Evolutionary conservation across 1,140 invertebrate genomes (phyloP).

Genomic region (Dreissena rostriformis): DNA sequence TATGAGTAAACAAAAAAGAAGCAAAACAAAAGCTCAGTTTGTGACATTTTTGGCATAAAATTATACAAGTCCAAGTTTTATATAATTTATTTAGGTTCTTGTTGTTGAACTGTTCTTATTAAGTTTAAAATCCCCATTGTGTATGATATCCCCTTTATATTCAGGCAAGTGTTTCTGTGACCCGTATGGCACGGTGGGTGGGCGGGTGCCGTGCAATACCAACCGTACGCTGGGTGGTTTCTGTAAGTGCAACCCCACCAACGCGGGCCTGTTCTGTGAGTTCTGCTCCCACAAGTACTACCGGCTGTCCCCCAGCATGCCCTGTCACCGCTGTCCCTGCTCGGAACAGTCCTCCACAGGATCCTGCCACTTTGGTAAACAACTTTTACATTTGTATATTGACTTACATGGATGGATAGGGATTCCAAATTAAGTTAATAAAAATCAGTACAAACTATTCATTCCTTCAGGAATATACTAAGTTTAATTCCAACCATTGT

Average conservation of each 20-base stretch:
- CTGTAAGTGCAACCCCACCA: constrained; percentile 64
- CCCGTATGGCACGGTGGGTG: constrained; percentile 18
- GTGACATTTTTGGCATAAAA: not conserved
- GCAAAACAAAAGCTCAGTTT: not conserved
- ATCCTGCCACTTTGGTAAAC: constrained; percentile 69
- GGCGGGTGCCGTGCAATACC: constrained; percentile 17
- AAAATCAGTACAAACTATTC: too few relatives aligned
- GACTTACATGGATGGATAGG: too few relatives aligned
- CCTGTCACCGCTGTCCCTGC: constrained; percentile 71
- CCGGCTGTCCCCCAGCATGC: constrained; percentile 59
- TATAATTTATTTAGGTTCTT: not conserved
- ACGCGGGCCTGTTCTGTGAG: constrained; percentile 70
- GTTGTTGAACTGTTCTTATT: not conserved
- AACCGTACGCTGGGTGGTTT: constrained; percentile 10
- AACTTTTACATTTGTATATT: not conserved
- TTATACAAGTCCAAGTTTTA: not conserved
- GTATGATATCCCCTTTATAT: not conserved
- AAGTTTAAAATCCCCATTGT: too few relatives aligned
- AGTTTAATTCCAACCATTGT: too few relatives aligned
- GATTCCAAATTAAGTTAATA: too few relatives aligned
- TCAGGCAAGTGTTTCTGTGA: constrained; percentile 43
- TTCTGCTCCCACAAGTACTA: constrained; percentile 65
- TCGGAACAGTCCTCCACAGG: constrained; percentile 30
- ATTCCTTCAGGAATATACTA: too few relatives aligned
- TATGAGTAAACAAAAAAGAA: not conserved